phyloP scores from a whole-genome alignment of 1,140 invertebrate species.

The Eulimnadia texana region DNA sequence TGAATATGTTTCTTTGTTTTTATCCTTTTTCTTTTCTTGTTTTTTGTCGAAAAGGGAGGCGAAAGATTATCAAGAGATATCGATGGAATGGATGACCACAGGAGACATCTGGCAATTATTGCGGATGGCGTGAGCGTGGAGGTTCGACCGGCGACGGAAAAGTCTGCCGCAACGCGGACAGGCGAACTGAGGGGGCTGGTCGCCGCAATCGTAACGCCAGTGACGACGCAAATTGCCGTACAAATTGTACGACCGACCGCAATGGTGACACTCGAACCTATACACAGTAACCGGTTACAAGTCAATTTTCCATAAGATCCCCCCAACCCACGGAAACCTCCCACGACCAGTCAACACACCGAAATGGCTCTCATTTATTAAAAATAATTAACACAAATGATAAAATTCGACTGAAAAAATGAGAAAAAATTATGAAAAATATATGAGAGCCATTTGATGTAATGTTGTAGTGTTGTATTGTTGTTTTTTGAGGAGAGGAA shows the following conservation, averaged over 20 bases:
- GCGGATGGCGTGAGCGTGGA: constrained; percentile 9
- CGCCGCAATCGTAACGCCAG: constrained; percentile 42
- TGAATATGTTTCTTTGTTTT: too few relatives aligned
- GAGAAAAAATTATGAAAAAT: too few relatives aligned
- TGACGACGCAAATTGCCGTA: constrained; percentile 44
- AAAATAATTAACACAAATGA: neutral
- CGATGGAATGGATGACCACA: neutral
- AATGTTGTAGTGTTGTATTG: neutral
- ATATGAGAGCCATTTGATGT: neutral
- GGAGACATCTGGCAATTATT: constrained; percentile 2
- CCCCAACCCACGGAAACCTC: too few relatives aligned
- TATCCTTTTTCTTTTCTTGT: neutral
- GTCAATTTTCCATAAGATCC: too few relatives aligned
- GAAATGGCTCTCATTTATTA: neutral
- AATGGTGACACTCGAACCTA: constrained; percentile 33
- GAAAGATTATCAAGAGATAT: neutral
- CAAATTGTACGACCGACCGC: constrained; percentile 38
- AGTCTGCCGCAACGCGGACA: neutral
- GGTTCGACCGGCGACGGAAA: constrained; percentile 9
- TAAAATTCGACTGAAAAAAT: neutral
- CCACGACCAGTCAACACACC: too few relatives aligned
- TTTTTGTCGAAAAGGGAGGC: too few relatives aligned
- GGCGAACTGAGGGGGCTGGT: constrained; percentile 12
- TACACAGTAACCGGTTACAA: neutral
- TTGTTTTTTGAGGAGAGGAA: too few relatives aligned